Evolutionary conservation across 2,888 invertebrate genomes (phyloP), one percentile per base, ranked within the genome.

Genomic region (Congeria kusceri): DNA sequence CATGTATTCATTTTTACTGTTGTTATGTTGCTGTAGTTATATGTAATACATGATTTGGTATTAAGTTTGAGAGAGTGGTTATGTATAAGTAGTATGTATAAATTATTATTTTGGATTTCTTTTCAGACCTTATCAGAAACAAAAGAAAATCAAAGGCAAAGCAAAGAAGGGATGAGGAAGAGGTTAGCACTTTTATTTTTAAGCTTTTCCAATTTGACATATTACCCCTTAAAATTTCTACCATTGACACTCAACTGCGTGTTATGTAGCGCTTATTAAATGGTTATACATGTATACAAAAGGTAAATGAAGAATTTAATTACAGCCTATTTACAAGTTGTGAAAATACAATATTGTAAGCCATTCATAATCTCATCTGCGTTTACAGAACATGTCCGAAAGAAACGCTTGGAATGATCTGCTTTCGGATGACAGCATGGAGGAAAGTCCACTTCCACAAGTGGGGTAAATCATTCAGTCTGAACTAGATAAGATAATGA

Each of bases 391-490:
- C 15, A 9, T 39, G 15, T 77, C 68, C 20, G 82, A 76, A 29
- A 72, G 75, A 29, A 79, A 79, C 58, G 65, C 80, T 9, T 87
- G 87, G 88, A 79, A 84, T 53, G 88, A 89, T 15, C 66, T 89
- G 57, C 66, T 87, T 3, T 86, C 87, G n/a, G 87, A 87, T 77
- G 88, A 89, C 49, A 83, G 81, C 63, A 47, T 80, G 9, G 68
- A 83, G 7, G 85, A 86, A 27, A 27, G 83, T 27, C 85, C 86
- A 47, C 18, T 73, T 0, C 44, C 68, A n/a, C 68, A 68, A 69
- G 61, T 64, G 27, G 63, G 73, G 73, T 73, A 53, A 27, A 53
- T n/a, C 28, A 25, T 53, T 5, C 20, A 39, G 25, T 64, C 39
- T 13, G 4, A 39, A 11, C 39, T 3, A 39, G 3, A 39, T 39